Evolutionary conservation across 1,140 invertebrate genomes (phyloP), one percentile per base, ranked within the genome.

Genomic region (Microplitis demolitor): DNA sequence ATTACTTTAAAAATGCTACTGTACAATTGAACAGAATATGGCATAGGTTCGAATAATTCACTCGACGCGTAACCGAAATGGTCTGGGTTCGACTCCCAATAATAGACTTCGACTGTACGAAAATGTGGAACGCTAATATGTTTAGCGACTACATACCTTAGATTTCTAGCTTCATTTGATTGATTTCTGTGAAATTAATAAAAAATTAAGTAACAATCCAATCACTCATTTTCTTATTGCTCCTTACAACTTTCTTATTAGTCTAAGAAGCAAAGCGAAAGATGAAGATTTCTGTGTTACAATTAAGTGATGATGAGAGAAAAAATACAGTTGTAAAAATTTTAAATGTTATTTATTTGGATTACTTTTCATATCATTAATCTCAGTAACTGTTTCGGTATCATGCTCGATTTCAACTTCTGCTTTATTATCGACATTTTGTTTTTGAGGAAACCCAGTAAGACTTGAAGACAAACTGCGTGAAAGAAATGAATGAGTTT

Each of bases 401-500:
- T 45, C 11, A 11, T 3, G 39, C 39, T 6, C 4, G n/a, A n/a
- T 45, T 60, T 69, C 34, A 58, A 54, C 35, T 24, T 37, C 54
- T 60, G 13, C 16, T 31, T 60, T 4, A 9, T 0, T 31, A 60
- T 60, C 11, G 31, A 31, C 11, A 60, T 60, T 60, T 31, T 33
- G 13, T 13, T 14, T 54, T 51, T 14, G 35, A 34, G 69, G n/a
- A 4, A 66, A 24, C n/a, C 64, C 69, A 24, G 69, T 31, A 6
- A 63, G 51, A 39, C 66, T 63, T 66, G 53, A 66, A 0, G 70
- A 72, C 5, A 60, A 13, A 24, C 51, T 76, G 11, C 51, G 50
- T 11, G 68, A 68, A 3, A 71, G 45, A 5, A 71, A 69, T n/a
- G 67, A 73, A 33, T 75, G 67, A 0, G 70, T 54, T 60, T 77